Percentiles rank a stretch among this genome's conserved stretches.
phyloP scores from a whole-genome alignment of 2,888 invertebrate species.

The Eupeodes luniger region DNA sequence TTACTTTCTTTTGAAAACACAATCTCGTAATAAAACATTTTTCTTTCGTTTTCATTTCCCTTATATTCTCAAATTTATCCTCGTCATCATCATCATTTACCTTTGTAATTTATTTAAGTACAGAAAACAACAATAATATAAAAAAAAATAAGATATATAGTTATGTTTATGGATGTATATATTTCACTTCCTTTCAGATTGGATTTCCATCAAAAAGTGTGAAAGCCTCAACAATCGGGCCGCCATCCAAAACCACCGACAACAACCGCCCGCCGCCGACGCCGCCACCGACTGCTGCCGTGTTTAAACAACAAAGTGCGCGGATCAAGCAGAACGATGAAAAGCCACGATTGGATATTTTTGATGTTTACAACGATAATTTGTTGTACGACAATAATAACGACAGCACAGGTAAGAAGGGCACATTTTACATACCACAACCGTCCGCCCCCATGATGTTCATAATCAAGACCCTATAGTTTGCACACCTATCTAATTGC shows the following conservation, averaged over 20 bases:
- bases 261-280: background rate
- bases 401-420: conserved; percentile 65
- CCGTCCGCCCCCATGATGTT: background rate
- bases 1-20: conserved; percentile 50
- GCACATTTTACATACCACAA: background rate
- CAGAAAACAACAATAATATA: conserved; percentile 2
- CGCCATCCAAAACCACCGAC: background rate
- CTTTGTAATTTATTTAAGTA: conserved; percentile 30
- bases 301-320: conserved; percentile 49
- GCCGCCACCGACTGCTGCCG: conserved; percentile 30
- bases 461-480: background rate
- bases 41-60: conserved; percentile 64
- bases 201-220: conserved; percentile 59
- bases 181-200: conserved; percentile 71
- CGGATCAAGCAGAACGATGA: conserved; percentile 75
- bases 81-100: conserved; percentile 18
- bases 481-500: conserved; percentile 31
- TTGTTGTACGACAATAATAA: conserved; percentile 63
- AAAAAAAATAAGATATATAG: conserved; percentile 5
- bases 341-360: conserved; percentile 75
- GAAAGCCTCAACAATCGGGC: conserved; percentile 54
- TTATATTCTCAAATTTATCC: conserved; percentile 49
- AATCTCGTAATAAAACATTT: background rate
- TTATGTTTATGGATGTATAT: background rate
- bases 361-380: conserved; percentile 73